Percentiles rank a stretch among this genome's conserved stretches.
Evolutionary conservation across 2,113 vertebrate species (phyloP).

Genomic region (Agapornis roseicollis): DNA sequence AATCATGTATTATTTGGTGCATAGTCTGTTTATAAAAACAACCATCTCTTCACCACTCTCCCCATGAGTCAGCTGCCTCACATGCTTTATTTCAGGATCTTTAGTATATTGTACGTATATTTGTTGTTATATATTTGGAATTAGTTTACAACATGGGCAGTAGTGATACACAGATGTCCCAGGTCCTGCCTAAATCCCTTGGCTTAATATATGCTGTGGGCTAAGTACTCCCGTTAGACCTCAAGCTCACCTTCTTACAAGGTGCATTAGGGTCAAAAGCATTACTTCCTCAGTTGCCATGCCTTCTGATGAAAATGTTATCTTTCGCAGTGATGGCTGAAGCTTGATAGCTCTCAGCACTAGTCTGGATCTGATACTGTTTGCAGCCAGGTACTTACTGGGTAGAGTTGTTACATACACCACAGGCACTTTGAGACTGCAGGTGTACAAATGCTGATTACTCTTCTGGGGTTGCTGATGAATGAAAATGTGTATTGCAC

Average conservation of each 20-base stretch:
- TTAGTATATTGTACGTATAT: not conserved
- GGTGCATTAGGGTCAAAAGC: not conserved
- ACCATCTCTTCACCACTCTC: not conserved
- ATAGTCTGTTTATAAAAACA: not conserved
- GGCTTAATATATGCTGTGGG: not conserved
- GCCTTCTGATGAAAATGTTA: not conserved
- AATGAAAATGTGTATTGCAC: not conserved
- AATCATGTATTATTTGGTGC: not conserved
- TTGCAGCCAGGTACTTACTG: not conserved
- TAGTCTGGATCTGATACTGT: not conserved
- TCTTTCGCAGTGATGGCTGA: not conserved
- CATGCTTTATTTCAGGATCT: not conserved
- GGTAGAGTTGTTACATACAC: not conserved
- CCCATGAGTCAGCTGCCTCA: not conserved
- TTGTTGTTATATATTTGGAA: not conserved
- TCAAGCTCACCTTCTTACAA: not conserved
- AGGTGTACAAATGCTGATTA: not conserved
- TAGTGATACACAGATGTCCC: not conserved
- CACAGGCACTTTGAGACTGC: not conserved
- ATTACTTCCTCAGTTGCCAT: not conserved
- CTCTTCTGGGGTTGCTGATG: not conserved
- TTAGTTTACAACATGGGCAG: not conserved
- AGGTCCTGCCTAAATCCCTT: not conserved
- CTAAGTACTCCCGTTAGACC: not conserved
- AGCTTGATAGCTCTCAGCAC: not conserved